Evolutionary conservation across 2,113 vertebrate species (phyloP), one percentile per base, ranked within the genome.

Genomic region (Lamprotornis superbus): DNA sequence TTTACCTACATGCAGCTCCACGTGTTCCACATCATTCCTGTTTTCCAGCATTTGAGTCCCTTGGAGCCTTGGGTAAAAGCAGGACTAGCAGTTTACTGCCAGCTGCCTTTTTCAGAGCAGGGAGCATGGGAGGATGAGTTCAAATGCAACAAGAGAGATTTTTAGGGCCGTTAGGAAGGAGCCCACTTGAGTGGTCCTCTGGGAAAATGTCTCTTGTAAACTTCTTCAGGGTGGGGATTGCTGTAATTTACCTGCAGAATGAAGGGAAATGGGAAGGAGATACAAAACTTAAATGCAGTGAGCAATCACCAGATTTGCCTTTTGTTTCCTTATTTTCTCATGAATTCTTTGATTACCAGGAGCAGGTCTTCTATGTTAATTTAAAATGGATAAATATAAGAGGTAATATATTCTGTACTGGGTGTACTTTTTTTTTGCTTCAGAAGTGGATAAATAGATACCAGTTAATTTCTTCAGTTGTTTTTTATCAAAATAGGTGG

Each of bases 391-490:
- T 64, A 78, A 90, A 50, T 75, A 69, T 39, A 73, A 88, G 42
- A 68, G 15, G 31, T 85, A 68, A 12, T 39, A 18, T 73, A 60
- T 84, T 83, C 37, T 53, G 35, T 46, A 52, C 24, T 68, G 40
- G 39, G 19, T 30, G 7, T 52, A 52, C 40, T 40, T 15, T 74
- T 39, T 39, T 39, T 74, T 93, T 79, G 20, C 44, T 97, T 93
- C n/a, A 53, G 50, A 95, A 94, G 42, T 68, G 42, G 15, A 69
- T 95, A 93, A 95, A 95, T 88, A 90, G 33, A 95, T 92, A 94
- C 9, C 16, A 94, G 90, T 88, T 97, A 97, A 95, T 94, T 97
- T 57, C 71, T 96, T 93, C 57, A 39, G 40, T 65, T 95, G 30
- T 59, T 67, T 96, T 87, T 76, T 56, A 79, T 75, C 37, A 94